phyloP scores from a whole-genome alignment of 1,140 invertebrate species.

The Platorchestia sp. region DNA sequence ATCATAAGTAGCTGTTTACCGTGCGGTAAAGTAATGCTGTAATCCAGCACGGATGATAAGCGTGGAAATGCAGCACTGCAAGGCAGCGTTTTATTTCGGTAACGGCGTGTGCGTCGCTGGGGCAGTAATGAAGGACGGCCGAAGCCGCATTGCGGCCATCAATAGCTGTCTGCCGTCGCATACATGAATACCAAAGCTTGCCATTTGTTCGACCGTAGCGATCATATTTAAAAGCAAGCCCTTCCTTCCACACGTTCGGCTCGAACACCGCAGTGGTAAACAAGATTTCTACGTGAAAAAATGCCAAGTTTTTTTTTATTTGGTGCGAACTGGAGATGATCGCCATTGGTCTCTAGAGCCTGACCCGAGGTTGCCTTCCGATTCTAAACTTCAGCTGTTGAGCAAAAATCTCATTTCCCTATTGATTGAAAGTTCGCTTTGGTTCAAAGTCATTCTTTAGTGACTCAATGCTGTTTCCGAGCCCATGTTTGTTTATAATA shows the following conservation, averaged over 20 bases:
- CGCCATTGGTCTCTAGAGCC: too few species aligned
- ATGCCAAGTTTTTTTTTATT: neutral
- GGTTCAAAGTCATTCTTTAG: neutral
- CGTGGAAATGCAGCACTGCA: neutral
- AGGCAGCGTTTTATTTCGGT: neutral
- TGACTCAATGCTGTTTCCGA: too few species aligned
- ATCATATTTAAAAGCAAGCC: slow-evolving; percentile 31
- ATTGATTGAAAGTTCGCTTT: neutral
- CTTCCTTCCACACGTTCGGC: neutral
- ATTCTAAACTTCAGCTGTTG: too few species aligned
- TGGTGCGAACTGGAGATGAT: neutral
- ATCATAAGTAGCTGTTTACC: neutral
- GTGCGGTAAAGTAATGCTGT: neutral
- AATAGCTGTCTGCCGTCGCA: neutral
- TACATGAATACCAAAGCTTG: slow-evolving; percentile 1
- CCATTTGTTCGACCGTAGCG: neutral
- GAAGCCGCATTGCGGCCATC: neutral
- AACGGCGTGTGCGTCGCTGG: neutral
- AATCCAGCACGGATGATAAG: neutral
- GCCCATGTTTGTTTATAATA: too few species aligned
- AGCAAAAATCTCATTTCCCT: neutral
- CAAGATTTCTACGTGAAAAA: neutral
- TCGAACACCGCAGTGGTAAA: neutral
- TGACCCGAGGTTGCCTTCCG: too few species aligned
- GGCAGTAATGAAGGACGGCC: neutral